Base-by-base conservation (phyloP, 2,113 vertebrate species). In the Uria lomvia region DNA sequence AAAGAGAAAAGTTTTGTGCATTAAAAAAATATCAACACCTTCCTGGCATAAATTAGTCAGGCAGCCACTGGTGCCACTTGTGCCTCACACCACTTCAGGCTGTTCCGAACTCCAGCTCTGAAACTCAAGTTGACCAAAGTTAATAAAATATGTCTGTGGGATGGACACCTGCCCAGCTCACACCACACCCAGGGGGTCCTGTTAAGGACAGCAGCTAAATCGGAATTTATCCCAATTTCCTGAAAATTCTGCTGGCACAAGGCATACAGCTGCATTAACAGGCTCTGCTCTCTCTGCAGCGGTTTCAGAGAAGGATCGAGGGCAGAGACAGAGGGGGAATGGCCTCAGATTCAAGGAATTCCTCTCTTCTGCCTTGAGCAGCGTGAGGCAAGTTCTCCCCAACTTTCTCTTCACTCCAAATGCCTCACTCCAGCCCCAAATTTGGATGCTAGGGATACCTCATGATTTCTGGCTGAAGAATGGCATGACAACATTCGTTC, bases 261-360 rank as follows among this genome's bases (percentile, higher is more conserved):
- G 26, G 24, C 58, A 52, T 1, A 23, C 3, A 68, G 50, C 21
- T 81, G 23, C 4, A 5, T 30, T 43, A 59, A 42, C 26, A 79
- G 19, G 32, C 17, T 63, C 47, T 47, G 18, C 21, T 22, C 53
- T 20, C n/a, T 15, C 47, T 47, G 47, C n/a, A 32, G 59, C 0
- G 1, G 42, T 29, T 66, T 62, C 74, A 68, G 62, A 86, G 18
- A 11, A 65, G 8, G 30, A 82, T 45, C 10, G 19, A 22, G 19
- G 26, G 3, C 52, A 43, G 0, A 8, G 4, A 40, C 6, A 55
- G 30, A 59, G 5, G 2, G 5, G 8, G 3, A 75, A 75, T 3
- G 12, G 70, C 42, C n/a, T 53, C 74, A 75, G 14, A 45, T 24
- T 7, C 3, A 5, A 86, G 22, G 14, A 67, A 42, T 19, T 55